Conservation (phyloP, 2,113 vertebrate species). For the Grammatotria lemairii region DNA sequence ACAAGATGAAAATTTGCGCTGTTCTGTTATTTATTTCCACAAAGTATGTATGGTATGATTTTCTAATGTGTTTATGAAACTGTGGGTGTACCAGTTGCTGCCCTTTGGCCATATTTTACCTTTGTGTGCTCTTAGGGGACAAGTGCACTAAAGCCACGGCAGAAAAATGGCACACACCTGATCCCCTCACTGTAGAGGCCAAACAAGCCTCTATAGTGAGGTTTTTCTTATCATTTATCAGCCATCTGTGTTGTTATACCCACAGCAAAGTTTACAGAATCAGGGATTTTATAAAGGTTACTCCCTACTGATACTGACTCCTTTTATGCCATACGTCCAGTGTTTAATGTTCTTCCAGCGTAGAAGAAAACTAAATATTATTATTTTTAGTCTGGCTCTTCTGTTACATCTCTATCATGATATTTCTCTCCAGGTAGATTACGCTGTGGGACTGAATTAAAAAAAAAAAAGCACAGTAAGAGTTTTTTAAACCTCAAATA, state of each 20-base stretch:
- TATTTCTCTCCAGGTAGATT: not conserved
- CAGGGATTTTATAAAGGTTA: not conserved
- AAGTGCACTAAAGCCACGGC: not conserved
- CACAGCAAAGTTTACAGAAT: not conserved
- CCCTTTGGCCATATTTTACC: not conserved
- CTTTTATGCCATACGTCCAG: not conserved
- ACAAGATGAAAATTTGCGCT: not conserved
- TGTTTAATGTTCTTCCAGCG: not conserved
- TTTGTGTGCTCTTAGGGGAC: not conserved
- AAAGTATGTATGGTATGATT: not conserved
- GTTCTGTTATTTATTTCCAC: not conserved
- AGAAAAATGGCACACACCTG: not conserved
- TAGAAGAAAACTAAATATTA: not conserved
- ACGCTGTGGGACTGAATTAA: rapidly evolving
- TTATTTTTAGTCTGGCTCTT: not conserved
- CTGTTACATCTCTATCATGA: not conserved
- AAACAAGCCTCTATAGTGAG: not conserved
- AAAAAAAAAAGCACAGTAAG: not conserved
- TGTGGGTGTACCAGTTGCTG: not conserved
- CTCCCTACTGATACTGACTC: not conserved
- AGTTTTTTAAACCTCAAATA: not conserved
- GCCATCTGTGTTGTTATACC: not conserved
- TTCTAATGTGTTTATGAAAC: not conserved
- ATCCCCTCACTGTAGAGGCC: not conserved
- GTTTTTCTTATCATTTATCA: not conserved